Evolutionary conservation across 1,140 invertebrate species (phyloP), one percentile per base, ranked within the genome.

Genomic region (Globodera ellingtonae): DNA sequence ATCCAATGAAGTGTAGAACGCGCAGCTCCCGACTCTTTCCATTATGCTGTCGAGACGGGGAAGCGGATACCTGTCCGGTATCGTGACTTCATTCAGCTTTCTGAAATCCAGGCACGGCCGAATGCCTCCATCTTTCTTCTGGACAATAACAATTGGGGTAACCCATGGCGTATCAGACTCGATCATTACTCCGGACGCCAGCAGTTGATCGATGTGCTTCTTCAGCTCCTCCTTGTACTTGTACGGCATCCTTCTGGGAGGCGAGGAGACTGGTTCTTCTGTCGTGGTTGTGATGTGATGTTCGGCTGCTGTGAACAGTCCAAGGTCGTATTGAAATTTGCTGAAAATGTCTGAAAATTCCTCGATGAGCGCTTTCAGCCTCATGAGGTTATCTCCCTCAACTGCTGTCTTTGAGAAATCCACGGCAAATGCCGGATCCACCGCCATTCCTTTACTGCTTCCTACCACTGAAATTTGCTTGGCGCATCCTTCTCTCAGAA

Each of bases 11-110:
- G 69, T 70, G 35, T 76, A 76, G 6, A 24, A 76, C n/a, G 47
- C 50, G 67, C 74, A 76, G 8, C 47, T 24, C 21, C 74, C 74
- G 47, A 76, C 24, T 21, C 10, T 59, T 10, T 76, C 74, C 74
- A 76, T 65, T 35, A 83, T 86, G 48, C 91, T 90, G n/a, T 91
- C 89, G 24, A 92, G 90, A 5, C 86, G 59, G 0, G 91, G 91
- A 0, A 92, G 73, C 84, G 92, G 92, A 84, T 90, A 92, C 44
- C 80, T 86, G 83, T 92, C 91, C 70, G 85, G 78, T 0, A 87
- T 85, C 0, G 89, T 91, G 0, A 80, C 85, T 75, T 48, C 18
- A 84, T 92, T 92, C 15, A 92, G 72, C 44, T 80, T 74, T 48
- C 91, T 50, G 79, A 88, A 92, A 84, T 92, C 91, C 0, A 92